Evolutionary conservation across 2,888 invertebrate species (phyloP).

Genomic region (Acanthosepion lycidas): DNA sequence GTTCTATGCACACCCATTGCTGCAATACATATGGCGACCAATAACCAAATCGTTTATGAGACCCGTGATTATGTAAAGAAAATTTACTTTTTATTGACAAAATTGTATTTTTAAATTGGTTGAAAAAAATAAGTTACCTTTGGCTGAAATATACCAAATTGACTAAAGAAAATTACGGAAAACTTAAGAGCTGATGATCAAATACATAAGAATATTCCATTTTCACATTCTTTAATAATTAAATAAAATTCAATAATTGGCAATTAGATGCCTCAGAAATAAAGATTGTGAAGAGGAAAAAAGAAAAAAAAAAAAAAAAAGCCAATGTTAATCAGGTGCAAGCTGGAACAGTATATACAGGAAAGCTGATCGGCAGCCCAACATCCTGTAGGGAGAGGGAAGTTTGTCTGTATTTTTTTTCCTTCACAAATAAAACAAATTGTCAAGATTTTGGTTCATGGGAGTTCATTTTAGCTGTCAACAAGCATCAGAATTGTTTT

Average conservation of each 20-base stretch:
- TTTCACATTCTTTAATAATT: constrained; percentile 13
- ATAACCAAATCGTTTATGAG: too few relatives aligned
- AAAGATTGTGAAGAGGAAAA: background rate
- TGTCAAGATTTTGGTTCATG: background rate
- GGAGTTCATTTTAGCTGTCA: constrained; percentile 14
- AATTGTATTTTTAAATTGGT: too few relatives aligned
- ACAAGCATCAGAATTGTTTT: constrained; percentile 11
- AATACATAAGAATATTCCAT: background rate
- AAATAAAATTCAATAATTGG: background rate
- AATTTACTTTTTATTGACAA: too few relatives aligned
- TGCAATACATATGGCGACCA: too few relatives aligned
- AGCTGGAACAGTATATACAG: constrained; percentile 33
- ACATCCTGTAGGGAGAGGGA: background rate
- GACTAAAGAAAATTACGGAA: too few relatives aligned
- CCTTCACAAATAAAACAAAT: background rate
- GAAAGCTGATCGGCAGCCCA: background rate
- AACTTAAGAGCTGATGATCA: too few relatives aligned
- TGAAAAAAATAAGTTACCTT: too few relatives aligned
- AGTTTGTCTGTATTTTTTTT: background rate
- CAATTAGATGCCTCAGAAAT: background rate
- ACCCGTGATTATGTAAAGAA: too few relatives aligned
- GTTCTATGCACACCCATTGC: too few relatives aligned
- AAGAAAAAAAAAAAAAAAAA: background rate
- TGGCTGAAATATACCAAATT: too few relatives aligned
- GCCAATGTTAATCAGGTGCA: constrained; percentile 22